Percentiles rank a stretch among this genome's conserved stretches.
These are phyloP conservation scores for Busseola fusca DNA, from an alignment of 2,888 invertebrate genomes.

Conservation along the genomic window DNA sequence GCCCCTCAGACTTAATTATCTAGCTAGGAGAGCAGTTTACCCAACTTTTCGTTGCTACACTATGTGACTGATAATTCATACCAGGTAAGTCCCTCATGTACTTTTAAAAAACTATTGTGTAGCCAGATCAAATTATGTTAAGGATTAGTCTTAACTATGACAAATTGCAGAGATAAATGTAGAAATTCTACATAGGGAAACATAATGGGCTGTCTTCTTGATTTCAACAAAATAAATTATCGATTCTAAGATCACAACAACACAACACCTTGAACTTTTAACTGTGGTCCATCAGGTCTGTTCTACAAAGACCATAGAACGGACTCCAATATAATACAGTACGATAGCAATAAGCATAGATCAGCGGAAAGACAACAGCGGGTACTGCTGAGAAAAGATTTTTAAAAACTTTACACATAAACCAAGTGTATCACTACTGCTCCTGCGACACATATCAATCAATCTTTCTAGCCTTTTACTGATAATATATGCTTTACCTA, in stretches of 20 bases:
- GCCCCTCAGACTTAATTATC: no score
- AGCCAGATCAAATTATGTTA: no score
- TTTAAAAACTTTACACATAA: neutral
- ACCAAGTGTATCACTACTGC: neutral
- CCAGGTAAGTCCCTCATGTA: no score
- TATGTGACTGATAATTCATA: no score
- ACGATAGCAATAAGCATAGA: conserved; percentile 18
- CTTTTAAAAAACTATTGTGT: no score
- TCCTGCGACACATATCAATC: neutral
- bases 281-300: conserved; percentile 10
- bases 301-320: conserved; percentile 43
- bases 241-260: neutral
- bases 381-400: neutral
- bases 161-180: neutral
- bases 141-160: neutral
- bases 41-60: no score
- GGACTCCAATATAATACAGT: conserved; percentile 29
- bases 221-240: neutral
- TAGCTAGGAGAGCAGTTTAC: no score
- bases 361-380: neutral
- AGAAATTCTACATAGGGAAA: no score
- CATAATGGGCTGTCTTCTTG: neutral
- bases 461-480: neutral
- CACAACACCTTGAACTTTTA: conserved; percentile 15
- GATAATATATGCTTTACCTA: no score